These are phyloP conservation scores for Pristiophorus japonicus DNA, from an alignment of 2,113 vertebrate species.

Conservation along the genomic window DNA sequence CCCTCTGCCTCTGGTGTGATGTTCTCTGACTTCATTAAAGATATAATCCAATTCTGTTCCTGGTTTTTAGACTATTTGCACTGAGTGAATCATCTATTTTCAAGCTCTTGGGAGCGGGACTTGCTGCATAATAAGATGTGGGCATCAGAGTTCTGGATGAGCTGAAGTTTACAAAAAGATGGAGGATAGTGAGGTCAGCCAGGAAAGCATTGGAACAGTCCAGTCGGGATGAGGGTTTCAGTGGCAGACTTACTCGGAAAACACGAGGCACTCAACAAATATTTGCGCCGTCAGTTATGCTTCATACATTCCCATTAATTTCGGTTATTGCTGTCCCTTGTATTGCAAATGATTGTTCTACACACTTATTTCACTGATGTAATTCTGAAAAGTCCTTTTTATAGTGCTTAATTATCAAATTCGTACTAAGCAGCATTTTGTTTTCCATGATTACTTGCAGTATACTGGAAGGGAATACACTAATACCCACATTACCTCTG, in stretches of 20 bases:
- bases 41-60: background rate
- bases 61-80: background rate
- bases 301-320: background rate
- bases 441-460: background rate
- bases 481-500: background rate
- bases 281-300: background rate
- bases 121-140: background rate
- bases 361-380: background rate
- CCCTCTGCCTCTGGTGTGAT: background rate
- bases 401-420: background rate
- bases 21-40: background rate
- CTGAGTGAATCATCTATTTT: background rate
- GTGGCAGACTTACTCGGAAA: background rate
- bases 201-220: background rate
- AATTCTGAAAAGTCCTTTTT: background rate
- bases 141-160: background rate
- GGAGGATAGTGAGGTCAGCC: background rate
- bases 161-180: background rate
- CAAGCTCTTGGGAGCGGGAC: background rate
- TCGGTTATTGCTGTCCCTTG: background rate
- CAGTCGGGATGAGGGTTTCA: background rate
- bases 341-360: background rate
- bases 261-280: background rate
- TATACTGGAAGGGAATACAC: background rate
- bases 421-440: background rate